Base-by-base conservation (phyloP, 2,888 invertebrate species). In the Hyles lineata region DNA sequence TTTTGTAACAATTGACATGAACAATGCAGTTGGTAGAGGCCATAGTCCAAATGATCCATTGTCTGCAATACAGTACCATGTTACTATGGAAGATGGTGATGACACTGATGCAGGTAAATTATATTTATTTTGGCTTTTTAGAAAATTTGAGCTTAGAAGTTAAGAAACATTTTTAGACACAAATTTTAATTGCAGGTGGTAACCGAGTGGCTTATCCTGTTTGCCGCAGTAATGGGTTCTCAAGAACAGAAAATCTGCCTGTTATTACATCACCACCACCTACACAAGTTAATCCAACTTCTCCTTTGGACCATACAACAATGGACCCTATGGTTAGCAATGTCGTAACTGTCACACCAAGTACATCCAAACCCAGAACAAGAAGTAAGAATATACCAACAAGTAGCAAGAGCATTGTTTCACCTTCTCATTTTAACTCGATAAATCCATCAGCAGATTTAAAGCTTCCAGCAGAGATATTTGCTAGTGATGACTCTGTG, bases 401-500 rank as follows among this genome's bases (percentile, higher is more conserved):
- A 55, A 82, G 76, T 70, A 78, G 78, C 19, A 92, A 87, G 78
- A 83, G 78, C 35, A 76, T 89, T 55, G 78, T 86, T 50, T 83
- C 87, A 71, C 80, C 87, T 8, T 88, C 84, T 73, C 89, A 87
- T 80, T 94, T 87, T 73, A 90, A 92, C 76, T 74, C 83, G 23
- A 82, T 93, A 75, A 91, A 91, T 63, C 92, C 92, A 71, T 82
- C 93, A 52, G 90, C 92, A 72, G 94, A 94, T 77, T 86, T 93
- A 75, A 93, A 88, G 79, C 85, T 95, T 32, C 95, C 95, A 9
- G 93, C 92, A 72, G 93, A 95, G 76, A 95, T 95, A 82, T 95
- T 95, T 84, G 95, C 95, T 69, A 94, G 93, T 79, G 95, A 95
- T 78, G 95, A 95, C 77, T 94, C 94, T 17, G 87, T 88, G 0